Conservation (phyloP, 2,113 vertebrate genomes). For the Petrocephalus zakoni region DNA sequence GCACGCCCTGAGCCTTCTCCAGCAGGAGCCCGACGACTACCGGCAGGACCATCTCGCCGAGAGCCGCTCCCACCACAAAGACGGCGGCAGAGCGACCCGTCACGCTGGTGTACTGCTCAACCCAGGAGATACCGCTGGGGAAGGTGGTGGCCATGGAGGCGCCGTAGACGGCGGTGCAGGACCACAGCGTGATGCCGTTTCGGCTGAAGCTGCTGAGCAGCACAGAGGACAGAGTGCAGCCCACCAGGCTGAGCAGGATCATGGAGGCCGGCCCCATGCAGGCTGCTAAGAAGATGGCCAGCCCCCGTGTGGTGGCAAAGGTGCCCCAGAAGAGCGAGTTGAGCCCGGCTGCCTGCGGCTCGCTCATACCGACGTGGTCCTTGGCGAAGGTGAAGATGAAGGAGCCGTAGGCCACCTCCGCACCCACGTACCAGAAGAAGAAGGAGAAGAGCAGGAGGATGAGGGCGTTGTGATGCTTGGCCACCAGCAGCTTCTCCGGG, state of each 20-base stretch:
- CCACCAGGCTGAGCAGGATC: constrained; percentile 73
- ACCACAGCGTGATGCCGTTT: constrained; percentile 62
- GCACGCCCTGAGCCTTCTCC: constrained; percentile 53
- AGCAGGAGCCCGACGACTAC: constrained; percentile 68
- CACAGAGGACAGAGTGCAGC: constrained; percentile 62
- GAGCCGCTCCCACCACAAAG: constrained; percentile 76
- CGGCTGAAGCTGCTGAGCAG: constrained; percentile 67
- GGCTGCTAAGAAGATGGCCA: constrained; percentile 74
- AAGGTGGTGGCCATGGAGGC: constrained; percentile 84
- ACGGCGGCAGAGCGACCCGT: constrained; percentile 64
- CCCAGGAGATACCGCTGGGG: constrained; percentile 88
- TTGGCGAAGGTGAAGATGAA: constrained; percentile 81
- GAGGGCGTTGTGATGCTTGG: constrained; percentile 69
- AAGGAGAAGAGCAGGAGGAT: constrained; percentile 74
- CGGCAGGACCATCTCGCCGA: constrained; percentile 90
- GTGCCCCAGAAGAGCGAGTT: constrained; percentile 87
- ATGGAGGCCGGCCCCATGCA: constrained; percentile 73
- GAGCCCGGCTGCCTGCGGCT: constrained; percentile 65
- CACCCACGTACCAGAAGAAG: constrained; percentile 87
- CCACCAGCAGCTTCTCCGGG: constrained; percentile 42
- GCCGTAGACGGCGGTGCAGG: constrained; percentile 68
- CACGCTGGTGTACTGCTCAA: constrained; percentile 84
- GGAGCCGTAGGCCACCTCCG: constrained; percentile 84
- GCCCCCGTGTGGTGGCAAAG: constrained; percentile 71
- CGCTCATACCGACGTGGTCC: constrained; percentile 58